phyloP scores from a whole-genome alignment of 2,113 vertebrate species.

The Tursiops truncatus region DNA sequence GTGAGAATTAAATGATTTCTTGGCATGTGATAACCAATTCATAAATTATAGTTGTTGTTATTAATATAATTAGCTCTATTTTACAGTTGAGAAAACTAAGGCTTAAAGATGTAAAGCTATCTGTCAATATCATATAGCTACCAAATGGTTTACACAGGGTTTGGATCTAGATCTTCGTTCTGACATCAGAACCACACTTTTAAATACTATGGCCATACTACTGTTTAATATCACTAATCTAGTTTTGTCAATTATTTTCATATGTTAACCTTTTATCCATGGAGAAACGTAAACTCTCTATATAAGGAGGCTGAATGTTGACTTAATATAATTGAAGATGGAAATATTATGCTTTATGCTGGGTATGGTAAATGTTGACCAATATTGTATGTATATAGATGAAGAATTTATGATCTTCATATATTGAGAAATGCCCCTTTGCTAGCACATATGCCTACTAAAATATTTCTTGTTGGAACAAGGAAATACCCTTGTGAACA shows the following conservation, averaged over 20 bases:
- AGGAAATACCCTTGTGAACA: background rate
- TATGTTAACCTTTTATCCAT: background rate
- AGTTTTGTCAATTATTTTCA: background rate
- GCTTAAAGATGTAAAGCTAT: background rate
- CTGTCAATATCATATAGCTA: background rate
- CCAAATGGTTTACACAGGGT: background rate
- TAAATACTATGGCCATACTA: background rate
- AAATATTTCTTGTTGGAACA: background rate
- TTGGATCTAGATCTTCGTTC: background rate
- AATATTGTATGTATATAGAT: background rate
- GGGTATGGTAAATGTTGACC: background rate
- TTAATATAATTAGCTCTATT: background rate
- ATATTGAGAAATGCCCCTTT: background rate
- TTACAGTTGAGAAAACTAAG: background rate
- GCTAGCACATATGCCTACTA: background rate
- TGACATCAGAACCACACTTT: background rate
- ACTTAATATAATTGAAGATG: background rate
- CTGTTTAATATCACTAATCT: background rate
- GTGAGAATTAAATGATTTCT: background rate
- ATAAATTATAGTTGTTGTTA: background rate
- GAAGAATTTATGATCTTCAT: background rate
- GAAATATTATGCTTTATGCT: background rate
- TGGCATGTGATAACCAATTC: background rate
- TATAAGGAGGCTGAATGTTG: background rate
- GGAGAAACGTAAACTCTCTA: background rate